phyloP scores from a whole-genome alignment of 1,140 invertebrate genomes.

The Vanessa tameamea region DNA sequence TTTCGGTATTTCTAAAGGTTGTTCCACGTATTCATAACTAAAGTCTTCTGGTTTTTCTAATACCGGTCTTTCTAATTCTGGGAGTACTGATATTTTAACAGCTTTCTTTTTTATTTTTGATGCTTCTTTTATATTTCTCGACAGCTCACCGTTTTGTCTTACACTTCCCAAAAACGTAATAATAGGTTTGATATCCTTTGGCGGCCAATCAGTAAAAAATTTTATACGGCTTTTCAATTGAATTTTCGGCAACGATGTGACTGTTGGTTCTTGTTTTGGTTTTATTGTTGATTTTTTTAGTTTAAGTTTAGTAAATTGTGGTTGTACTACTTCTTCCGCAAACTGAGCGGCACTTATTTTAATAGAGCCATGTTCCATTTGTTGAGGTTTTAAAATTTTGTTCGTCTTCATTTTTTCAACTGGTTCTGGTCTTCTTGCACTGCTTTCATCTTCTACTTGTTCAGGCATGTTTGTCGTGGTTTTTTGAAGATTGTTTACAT shows the following conservation, averaged over 20 bases:
- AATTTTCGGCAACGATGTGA: slow-evolving; percentile 82
- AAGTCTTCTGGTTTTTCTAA: slow-evolving; percentile 81
- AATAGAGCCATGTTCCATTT: slow-evolving; percentile 68
- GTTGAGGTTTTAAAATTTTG: slow-evolving; percentile 42
- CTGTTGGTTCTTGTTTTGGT: slow-evolving; percentile 76
- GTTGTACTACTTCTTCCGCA: slow-evolving; percentile 67
- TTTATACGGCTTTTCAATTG: slow-evolving; percentile 84
- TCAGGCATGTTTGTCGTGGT: background rate
- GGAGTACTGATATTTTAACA: slow-evolving; percentile 71
- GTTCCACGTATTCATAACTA: slow-evolving; percentile 37
- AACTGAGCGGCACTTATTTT: slow-evolving; percentile 71
- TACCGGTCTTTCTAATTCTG: slow-evolving; percentile 80
- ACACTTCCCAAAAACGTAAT: slow-evolving; percentile 81
- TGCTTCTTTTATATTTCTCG: slow-evolving; percentile 86
- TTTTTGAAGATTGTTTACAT: background rate
- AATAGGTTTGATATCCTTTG: slow-evolving; percentile 76
- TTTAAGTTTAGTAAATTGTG: slow-evolving; percentile 83
- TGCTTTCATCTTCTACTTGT: slow-evolving; percentile 17
- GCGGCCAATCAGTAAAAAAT: slow-evolving; percentile 83
- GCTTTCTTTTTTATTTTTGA: slow-evolving; percentile 84
- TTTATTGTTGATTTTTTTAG: slow-evolving; percentile 81
- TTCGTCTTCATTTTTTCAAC: slow-evolving; percentile 32
- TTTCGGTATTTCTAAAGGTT: slow-evolving; percentile 12
- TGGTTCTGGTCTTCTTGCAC: slow-evolving; percentile 16
- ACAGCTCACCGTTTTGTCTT: slow-evolving; percentile 84